A percentile compares a stretch with the other conserved stretches of the same genome.
Conservation (phyloP, 2,113 vertebrate species). For the Apodemus speciosus region DNA sequence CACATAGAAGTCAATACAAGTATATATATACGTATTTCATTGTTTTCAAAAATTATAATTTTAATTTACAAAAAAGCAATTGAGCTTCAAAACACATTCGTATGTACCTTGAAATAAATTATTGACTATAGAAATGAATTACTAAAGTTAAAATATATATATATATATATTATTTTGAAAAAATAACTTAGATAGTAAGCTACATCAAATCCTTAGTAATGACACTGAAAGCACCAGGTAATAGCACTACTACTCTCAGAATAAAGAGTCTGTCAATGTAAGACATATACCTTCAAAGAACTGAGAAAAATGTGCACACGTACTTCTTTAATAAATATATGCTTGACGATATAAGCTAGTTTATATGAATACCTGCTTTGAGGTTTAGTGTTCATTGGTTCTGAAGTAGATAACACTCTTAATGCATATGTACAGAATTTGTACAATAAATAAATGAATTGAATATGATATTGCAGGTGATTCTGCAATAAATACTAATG, state of each 20-base stretch:
- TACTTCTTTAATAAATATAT: constrained; percentile 25
- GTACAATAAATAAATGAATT: not conserved
- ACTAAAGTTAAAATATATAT: constrained; percentile 36
- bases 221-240: constrained; percentile 7
- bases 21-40: not conserved
- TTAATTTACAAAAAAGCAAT: constrained; percentile 46
- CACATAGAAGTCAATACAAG: not conserved
- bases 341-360: not conserved
- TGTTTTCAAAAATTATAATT: constrained; percentile 28
- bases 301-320: not conserved
- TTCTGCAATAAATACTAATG: constrained; percentile 42
- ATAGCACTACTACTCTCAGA: constrained; percentile 10
- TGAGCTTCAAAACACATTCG: constrained; percentile 38
- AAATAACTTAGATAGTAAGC: not conserved
- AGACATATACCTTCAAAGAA: constrained; percentile 41
- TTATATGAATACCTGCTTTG: constrained; percentile 3
- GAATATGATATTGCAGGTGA: not conserved
- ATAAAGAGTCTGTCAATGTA: constrained; percentile 22
- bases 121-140: constrained; percentile 43
- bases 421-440: constrained; percentile 5
- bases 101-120: not conserved
- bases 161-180: constrained; percentile 35
- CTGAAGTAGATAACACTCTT: constrained; percentile 12
- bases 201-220: not conserved
- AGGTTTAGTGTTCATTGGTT: not conserved